A percentile compares a stretch with the other conserved stretches of the same genome.
Evolutionary conservation across 2,888 invertebrate species (phyloP).

Genomic region (Microplitis manilae): DNA sequence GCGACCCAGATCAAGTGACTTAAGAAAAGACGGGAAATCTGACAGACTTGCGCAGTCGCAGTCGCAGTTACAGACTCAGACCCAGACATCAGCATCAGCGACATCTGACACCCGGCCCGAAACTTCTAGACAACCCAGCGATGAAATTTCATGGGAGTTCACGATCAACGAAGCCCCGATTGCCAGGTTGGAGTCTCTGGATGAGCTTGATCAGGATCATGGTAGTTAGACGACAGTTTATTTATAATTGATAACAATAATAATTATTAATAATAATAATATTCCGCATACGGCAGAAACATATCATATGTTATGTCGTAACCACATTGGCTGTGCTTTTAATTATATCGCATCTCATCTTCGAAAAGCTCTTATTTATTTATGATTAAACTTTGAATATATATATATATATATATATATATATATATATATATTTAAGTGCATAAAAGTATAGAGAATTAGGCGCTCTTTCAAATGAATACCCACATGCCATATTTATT

Average conservation of each 20-base stretch:
- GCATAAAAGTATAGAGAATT: too few relatives aligned
- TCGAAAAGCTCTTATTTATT: constrained; percentile 1
- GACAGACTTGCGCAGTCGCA: constrained; percentile 31
- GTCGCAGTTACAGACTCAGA: constrained; percentile 1
- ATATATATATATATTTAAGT: too few relatives aligned
- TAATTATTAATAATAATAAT: background rate
- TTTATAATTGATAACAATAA: background rate
- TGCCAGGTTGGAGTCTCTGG: constrained; percentile 78
- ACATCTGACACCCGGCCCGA: constrained; percentile 54
- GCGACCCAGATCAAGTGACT: constrained; percentile 63
- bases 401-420: too few relatives aligned
- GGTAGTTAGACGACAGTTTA: constrained; percentile 56
- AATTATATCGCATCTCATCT: constrained; percentile 15
- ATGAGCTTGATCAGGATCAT: constrained; percentile 77
- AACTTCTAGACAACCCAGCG: constrained; percentile 65
- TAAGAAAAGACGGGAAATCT: constrained; percentile 57
- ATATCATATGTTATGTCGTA: constrained; percentile 13
- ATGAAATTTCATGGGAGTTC: constrained; percentile 68
- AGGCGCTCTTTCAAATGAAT: too few relatives aligned
- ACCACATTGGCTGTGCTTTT: constrained; percentile 32
- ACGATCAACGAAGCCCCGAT: constrained; percentile 75
- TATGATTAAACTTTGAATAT: background rate
- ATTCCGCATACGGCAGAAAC: constrained; percentile 4
- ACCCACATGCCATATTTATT: too few relatives aligned
- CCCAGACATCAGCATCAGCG: constrained; percentile 38